Evolutionary conservation across 1,140 invertebrate species (phyloP).

Genomic region (Drosophila fuyamai): DNA sequence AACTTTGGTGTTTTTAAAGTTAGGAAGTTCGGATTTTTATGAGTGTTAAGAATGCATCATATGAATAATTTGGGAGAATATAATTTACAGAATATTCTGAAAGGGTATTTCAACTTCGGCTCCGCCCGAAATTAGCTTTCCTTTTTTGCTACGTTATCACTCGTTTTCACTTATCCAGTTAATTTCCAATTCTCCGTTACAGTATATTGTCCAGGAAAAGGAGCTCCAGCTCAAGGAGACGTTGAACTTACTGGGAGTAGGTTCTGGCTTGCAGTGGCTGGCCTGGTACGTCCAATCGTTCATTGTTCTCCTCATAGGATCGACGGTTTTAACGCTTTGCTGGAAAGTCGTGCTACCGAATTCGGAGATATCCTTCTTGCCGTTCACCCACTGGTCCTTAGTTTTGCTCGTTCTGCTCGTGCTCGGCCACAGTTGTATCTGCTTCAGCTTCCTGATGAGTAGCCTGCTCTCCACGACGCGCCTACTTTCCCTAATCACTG

Average conservation of each 20-base stretch:
- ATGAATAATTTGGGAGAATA: no score
- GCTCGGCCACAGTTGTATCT: slow-evolving; percentile 65
- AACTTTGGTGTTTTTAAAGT: no score
- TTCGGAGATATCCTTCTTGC: background rate
- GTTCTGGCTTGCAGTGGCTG: slow-evolving; percentile 91
- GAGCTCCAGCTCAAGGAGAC: slow-evolving; percentile 89
- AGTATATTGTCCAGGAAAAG: slow-evolving; percentile 86
- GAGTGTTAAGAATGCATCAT: no score
- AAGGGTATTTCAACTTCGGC: no score
- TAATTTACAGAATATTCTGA: no score
- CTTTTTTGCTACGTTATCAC: no score
- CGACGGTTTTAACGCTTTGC: slow-evolving; percentile 85
- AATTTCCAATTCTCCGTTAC: background rate
- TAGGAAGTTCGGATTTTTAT: no score
- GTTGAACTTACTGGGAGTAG: slow-evolving; percentile 93
- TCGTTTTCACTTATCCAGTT: no score
- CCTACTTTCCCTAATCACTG: background rate
- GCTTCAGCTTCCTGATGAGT: slow-evolving; percentile 87
- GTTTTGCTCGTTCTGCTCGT: slow-evolving; percentile 50
- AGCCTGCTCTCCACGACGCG: slow-evolving; percentile 86
- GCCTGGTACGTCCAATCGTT: slow-evolving; percentile 92
- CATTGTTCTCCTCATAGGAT: slow-evolving; percentile 88
- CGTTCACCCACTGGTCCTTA: background rate
- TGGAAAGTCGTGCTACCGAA: slow-evolving; percentile 72
- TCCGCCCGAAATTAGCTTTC: no score